A percentile compares a stretch with the other conserved stretches of the same genome.
phyloP scores from a whole-genome alignment of 2,888 invertebrate species.

The Thereva unica region DNA sequence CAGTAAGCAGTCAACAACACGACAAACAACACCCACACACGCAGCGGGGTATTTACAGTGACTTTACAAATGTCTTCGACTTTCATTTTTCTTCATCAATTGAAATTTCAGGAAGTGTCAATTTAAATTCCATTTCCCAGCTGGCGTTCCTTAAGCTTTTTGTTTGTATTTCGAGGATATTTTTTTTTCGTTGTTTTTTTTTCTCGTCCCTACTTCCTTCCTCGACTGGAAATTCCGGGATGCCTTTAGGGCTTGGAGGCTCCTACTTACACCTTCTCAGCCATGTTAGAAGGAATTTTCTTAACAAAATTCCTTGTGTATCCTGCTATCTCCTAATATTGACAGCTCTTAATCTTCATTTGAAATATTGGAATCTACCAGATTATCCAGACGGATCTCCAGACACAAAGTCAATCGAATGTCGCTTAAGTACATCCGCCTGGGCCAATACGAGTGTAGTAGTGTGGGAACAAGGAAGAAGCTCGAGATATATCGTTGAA shows the following conservation, averaged over 20 bases:
- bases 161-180: constrained; percentile 5
- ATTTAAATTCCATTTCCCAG: neutral
- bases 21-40: too few relatives aligned
- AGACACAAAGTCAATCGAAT: constrained; percentile 41
- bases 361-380: constrained; percentile 39
- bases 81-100: constrained; percentile 34
- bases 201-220: neutral
- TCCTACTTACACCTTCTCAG: too few relatives aligned
- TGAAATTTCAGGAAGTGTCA: constrained; percentile 27
- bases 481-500: too few relatives aligned
- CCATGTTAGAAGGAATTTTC: too few relatives aligned
- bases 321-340: constrained; percentile 16
- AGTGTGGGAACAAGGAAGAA: neutral
- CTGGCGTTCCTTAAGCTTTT: neutral
- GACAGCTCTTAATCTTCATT: constrained; percentile 35
- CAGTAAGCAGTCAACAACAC: too few relatives aligned
- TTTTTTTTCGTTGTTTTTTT: constrained; percentile 7
- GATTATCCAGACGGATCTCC: constrained; percentile 39
- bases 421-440: constrained; percentile 36
- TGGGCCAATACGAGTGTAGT: constrained; percentile 4
- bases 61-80: neutral
- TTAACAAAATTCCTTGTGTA: constrained; percentile 12
- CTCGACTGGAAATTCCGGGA: neutral
- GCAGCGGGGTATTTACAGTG: too few relatives aligned
- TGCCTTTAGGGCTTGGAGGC: too few relatives aligned